Evolutionary conservation across 2,797 vertebrate species (phyloP).

Genomic region (Catostomus latipinnis): DNA sequence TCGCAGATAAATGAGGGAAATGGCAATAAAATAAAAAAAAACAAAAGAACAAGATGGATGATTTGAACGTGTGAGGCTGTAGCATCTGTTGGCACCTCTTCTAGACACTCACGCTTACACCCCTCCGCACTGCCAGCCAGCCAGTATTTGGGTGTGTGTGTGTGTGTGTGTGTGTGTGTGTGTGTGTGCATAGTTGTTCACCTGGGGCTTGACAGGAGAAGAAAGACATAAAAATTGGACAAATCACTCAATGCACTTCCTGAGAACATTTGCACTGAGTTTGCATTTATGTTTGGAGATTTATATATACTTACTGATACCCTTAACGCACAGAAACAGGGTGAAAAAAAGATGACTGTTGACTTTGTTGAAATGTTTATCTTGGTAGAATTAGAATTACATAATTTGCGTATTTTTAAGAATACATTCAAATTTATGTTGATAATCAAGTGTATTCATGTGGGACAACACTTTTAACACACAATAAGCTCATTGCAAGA

Average conservation of each 20-base stretch:
- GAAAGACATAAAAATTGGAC: constrained; percentile 42
- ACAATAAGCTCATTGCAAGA: not conserved
- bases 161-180: constrained; percentile 5
- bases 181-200: constrained; percentile 27
- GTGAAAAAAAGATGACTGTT: not conserved
- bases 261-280: constrained; percentile 40
- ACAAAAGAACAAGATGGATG: constrained; percentile 55
- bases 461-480: not conserved
- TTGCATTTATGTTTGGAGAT: constrained; percentile 35
- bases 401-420: not conserved
- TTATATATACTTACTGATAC: constrained; percentile 27
- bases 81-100: constrained; percentile 53
- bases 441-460: constrained; percentile 4
- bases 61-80: constrained; percentile 50
- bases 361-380: not conserved
- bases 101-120: constrained; percentile 52
- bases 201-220: constrained; percentile 35
- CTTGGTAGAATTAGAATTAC: not conserved
- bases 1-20: constrained; percentile 24
- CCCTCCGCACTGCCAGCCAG: constrained; percentile 51
- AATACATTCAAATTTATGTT: not conserved
- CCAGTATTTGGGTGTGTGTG: not conserved
- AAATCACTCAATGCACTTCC: constrained; percentile 66
- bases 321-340: constrained; percentile 7
- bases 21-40: constrained; percentile 53